These are phyloP conservation scores for Eueides isabella DNA, from an alignment of 1,140 invertebrate genomes.

Conservation along the genomic window DNA sequence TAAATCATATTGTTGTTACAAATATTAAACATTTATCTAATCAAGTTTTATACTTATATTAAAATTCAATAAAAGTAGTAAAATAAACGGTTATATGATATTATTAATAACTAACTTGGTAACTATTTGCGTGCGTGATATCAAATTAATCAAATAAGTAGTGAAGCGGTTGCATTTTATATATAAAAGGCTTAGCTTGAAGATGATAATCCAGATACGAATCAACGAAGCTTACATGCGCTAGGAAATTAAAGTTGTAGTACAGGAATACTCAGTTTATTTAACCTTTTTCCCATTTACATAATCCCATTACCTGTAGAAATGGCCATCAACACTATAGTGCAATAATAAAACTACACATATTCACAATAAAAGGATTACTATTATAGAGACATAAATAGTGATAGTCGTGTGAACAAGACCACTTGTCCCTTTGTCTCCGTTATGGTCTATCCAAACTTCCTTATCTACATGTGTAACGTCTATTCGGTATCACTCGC, in stretches of 20 bases:
- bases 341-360: slow-evolving; percentile 24
- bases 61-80: not conserved
- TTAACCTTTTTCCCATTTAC: slow-evolving; percentile 60
- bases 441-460: slow-evolving; percentile 59
- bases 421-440: slow-evolving; percentile 68
- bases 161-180: slow-evolving; percentile 11
- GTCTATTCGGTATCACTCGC: slow-evolving; percentile 69
- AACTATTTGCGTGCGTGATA: not conserved
- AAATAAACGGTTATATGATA: not conserved
- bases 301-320: slow-evolving; percentile 54
- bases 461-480: slow-evolving; percentile 72
- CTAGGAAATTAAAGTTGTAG: slow-evolving; percentile 55
- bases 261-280: slow-evolving; percentile 61
- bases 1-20: no score
- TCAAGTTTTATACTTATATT: not conserved
- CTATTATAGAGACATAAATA: slow-evolving; percentile 33
- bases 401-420: slow-evolving; percentile 41
- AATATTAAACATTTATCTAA: no score
- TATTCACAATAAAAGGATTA: slow-evolving; percentile 45
- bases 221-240: slow-evolving; percentile 33
- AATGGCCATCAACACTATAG: slow-evolving; percentile 38
- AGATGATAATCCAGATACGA: slow-evolving; percentile 37
- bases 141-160: not conserved
- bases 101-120: not conserved
- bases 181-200: slow-evolving; percentile 13